Evolutionary conservation across 2,888 invertebrate genomes (phyloP).

Genomic region (Agrotis segetum): DNA sequence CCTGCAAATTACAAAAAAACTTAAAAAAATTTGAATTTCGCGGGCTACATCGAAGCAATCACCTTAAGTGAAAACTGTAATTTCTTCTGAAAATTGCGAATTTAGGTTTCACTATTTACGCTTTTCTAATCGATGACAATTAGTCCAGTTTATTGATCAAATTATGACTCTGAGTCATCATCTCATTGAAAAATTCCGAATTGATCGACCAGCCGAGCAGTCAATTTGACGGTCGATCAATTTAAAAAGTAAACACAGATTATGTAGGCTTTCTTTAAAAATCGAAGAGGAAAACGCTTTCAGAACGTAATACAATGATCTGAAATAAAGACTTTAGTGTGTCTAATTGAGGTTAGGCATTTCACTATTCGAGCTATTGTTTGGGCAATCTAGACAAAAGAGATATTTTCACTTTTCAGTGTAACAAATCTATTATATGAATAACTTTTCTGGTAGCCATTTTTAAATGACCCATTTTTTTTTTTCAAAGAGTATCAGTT

Average conservation of each 20-base stretch:
- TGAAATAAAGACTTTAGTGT: constrained; percentile 12
- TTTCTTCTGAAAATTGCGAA: too few species aligned
- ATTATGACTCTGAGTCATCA: not conserved
- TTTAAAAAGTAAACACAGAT: not conserved
- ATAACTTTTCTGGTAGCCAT: not conserved
- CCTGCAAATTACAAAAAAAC: too few species aligned
- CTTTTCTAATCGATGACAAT: not conserved
- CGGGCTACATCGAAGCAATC: too few species aligned
- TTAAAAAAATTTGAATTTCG: too few species aligned
- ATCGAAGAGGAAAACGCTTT: constrained; percentile 7
- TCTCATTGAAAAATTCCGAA: not conserved
- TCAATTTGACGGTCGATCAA: too few species aligned
- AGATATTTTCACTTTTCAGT: not conserved
- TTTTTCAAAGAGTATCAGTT: too few species aligned
- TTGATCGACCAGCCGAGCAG: not conserved
- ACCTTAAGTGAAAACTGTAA: too few species aligned
- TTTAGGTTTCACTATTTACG: too few species aligned
- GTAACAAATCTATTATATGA: not conserved
- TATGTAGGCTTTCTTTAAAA: constrained; percentile 13
- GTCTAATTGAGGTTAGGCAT: constrained; percentile 7
- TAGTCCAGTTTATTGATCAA: not conserved
- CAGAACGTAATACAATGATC: not conserved
- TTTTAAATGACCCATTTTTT: too few species aligned
- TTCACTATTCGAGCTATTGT: constrained; percentile 10
- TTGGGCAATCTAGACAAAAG: not conserved